Percentiles rank a stretch among this genome's conserved stretches.
Conservation (phyloP, 2,888 invertebrate genomes). For the Gerris lacustris region DNA sequence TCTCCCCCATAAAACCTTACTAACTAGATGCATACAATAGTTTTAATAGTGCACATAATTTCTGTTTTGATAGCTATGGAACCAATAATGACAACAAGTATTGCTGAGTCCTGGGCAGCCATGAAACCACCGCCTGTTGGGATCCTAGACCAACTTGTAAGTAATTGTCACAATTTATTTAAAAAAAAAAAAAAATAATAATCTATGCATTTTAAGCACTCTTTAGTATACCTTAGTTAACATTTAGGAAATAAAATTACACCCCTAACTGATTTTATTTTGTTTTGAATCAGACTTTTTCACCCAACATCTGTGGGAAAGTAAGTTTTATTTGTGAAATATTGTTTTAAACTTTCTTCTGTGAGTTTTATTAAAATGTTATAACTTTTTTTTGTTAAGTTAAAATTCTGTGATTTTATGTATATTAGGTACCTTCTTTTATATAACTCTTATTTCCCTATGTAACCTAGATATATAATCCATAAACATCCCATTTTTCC, state of each 20-base stretch:
- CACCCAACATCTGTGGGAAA: neutral
- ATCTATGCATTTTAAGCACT: neutral
- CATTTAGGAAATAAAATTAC: neutral
- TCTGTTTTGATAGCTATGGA: conserved; percentile 45
- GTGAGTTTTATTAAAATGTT: no score
- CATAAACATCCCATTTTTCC: no score
- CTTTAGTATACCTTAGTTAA: neutral
- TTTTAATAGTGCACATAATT: neutral
- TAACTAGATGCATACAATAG: no score
- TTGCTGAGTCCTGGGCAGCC: conserved; percentile 75
- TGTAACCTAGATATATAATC: no score
- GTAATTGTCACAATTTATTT: conserved; percentile 30
- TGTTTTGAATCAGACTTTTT: neutral
- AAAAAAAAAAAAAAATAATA: neutral
- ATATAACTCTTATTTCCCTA: no score
- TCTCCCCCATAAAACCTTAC: no score
- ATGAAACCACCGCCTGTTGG: conserved; percentile 83
- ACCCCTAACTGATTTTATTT: neutral
- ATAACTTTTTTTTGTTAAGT: no score
- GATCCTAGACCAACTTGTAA: conserved; percentile 76
- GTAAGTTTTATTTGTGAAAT: no score
- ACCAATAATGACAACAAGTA: conserved; percentile 66
- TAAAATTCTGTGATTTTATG: no score
- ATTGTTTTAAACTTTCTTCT: no score
- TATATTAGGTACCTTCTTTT: no score